These are phyloP conservation scores for Caenorhabditis sp. DNA, from an alignment of 2,888 invertebrate species.

Conservation along the genomic window DNA sequence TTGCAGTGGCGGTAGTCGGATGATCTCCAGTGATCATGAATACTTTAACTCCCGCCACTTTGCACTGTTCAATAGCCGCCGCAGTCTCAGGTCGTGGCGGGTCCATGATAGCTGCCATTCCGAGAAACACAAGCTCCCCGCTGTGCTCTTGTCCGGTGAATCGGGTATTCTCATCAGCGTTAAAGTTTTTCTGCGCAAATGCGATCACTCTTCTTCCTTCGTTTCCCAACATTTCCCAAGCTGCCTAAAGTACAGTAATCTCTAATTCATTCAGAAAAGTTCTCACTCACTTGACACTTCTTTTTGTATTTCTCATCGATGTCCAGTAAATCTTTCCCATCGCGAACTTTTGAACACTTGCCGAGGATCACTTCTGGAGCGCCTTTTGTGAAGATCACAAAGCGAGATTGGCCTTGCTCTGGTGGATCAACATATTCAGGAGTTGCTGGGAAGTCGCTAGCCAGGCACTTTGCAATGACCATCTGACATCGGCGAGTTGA, in stretches of 20 bases:
- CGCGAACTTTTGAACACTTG: slow-evolving; percentile 71
- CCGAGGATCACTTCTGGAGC: slow-evolving; percentile 80
- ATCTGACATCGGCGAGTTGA: slow-evolving; percentile 80
- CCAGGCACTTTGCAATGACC: slow-evolving; percentile 76
- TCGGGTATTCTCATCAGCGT: slow-evolving; percentile 69
- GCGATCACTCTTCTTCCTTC: slow-evolving; percentile 81
- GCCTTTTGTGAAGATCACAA: slow-evolving; percentile 81
- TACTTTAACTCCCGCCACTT: slow-evolving; percentile 82
- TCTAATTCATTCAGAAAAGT: too few relatives aligned
- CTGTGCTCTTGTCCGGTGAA: slow-evolving; percentile 68
- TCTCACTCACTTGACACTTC: slow-evolving; percentile 73
- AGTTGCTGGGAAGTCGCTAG: slow-evolving; percentile 45
- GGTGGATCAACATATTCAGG: slow-evolving; percentile 39
- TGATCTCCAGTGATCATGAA: slow-evolving; percentile 82
- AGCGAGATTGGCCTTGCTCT: slow-evolving; percentile 68
- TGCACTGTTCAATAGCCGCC: slow-evolving; percentile 81
- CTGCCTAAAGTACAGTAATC: slow-evolving; percentile 63
- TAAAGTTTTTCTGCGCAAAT: slow-evolving; percentile 80
- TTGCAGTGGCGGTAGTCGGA: slow-evolving; percentile 80
- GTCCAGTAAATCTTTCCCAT: slow-evolving; percentile 71
- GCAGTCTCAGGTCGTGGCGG: slow-evolving; percentile 81
- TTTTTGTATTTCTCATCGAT: slow-evolving; percentile 75
- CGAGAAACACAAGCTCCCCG: slow-evolving; percentile 78
- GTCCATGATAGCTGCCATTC: slow-evolving; percentile 82
- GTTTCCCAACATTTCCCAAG: slow-evolving; percentile 81